Evolutionary conservation across 30 jellyfish, hydroid and myxozoan species (phyloP).

Genomic region (Hydra vulgaris): DNA sequence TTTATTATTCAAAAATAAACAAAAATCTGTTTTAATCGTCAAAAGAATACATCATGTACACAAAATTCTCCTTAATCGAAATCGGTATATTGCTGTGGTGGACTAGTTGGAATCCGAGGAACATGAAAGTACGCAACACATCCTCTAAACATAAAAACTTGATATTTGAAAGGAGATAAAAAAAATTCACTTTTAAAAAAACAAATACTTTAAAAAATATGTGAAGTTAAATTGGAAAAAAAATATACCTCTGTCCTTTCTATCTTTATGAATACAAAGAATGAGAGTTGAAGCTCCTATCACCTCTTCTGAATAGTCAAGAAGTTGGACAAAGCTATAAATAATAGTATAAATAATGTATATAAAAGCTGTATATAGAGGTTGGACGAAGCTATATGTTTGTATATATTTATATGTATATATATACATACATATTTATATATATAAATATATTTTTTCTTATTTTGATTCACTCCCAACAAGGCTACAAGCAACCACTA

Average conservation of each 20-base stretch:
- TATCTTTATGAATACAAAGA: slow-evolving; percentile 11
- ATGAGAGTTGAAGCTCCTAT: neutral
- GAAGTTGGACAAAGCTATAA: slow-evolving; percentile 15
- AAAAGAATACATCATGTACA: slow-evolving; percentile 13
- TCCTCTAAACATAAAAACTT: slow-evolving; percentile 13
- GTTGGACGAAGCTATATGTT: no score
- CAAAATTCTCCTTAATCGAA: neutral
- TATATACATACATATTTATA: no score
- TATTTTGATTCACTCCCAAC: no score
- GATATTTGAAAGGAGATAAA: neutral
- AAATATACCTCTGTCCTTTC: slow-evolving; percentile 17
- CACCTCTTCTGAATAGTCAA: slow-evolving; percentile 10
- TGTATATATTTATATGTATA: no score
- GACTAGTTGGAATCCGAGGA: slow-evolving; percentile 15
- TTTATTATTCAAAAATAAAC: no score
- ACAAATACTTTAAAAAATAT: neutral
- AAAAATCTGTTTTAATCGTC: neutral
- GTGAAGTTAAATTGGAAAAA: neutral
- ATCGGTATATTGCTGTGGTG: slow-evolving; percentile 9
- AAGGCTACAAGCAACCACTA: no score
- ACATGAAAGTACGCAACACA: slow-evolving; percentile 18
- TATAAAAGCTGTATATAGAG: neutral
- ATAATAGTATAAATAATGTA: neutral
- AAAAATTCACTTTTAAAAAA: no score
- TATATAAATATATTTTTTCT: no score